Percentiles rank a stretch among this genome's conserved stretches.
Evolutionary conservation across 1,140 invertebrate species (phyloP).

Genomic region (Cherax destructor): DNA sequence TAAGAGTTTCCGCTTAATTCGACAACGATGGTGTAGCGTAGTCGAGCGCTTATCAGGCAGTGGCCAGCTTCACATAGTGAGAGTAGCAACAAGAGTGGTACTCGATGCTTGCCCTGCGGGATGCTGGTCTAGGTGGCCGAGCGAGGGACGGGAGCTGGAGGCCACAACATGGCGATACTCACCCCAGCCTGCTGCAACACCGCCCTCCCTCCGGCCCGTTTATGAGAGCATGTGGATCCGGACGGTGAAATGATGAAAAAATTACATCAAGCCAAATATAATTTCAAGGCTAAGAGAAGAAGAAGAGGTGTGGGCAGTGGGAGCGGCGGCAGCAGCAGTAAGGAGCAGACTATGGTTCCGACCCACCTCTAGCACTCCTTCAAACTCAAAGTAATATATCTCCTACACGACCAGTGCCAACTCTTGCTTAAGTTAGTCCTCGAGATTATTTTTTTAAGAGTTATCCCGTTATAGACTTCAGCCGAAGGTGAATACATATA

Average conservation of each 20-base stretch:
- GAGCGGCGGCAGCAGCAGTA: slow-evolving; percentile 4
- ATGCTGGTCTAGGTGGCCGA: slow-evolving; percentile 7
- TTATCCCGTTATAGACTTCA: slow-evolving; percentile 1
- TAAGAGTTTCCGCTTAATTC: neutral
- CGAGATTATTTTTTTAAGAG: neutral
- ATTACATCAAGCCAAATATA: slow-evolving; percentile 61
- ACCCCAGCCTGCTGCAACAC: neutral
- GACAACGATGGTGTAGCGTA: neutral
- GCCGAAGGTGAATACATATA: neutral
- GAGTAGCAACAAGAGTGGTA: neutral
- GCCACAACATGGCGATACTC: neutral
- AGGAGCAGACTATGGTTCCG: neutral
- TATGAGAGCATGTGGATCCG: slow-evolving; percentile 56
- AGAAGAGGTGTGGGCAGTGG: slow-evolving; percentile 47
- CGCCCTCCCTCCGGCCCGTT: slow-evolving; percentile 14
- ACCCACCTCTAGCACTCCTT: slow-evolving; percentile 19
- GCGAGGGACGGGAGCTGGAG: neutral
- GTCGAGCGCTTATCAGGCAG: neutral
- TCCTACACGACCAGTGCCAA: neutral
- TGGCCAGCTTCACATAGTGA: neutral
- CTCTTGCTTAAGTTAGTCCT: neutral
- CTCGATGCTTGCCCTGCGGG: neutral
- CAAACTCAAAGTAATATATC: neutral
- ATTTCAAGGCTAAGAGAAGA: slow-evolving; percentile 67
- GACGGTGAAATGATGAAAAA: slow-evolving; percentile 63